Conservation (phyloP, 2,797 vertebrate species). For the Onychomys arenicola region DNA sequence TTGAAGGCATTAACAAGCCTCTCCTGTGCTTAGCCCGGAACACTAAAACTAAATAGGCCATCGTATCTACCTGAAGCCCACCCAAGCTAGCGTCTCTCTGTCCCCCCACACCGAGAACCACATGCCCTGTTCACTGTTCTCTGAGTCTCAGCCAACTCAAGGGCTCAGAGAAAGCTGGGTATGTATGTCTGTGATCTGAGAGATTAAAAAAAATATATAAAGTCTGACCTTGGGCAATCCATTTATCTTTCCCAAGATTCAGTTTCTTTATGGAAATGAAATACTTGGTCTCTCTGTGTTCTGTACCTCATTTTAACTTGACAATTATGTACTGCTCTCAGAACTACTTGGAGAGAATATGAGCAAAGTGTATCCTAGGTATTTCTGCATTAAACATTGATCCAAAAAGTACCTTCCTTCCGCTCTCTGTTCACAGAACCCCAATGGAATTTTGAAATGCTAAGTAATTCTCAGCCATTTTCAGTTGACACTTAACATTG, state of each 20-base stretch:
- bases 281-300: background rate
- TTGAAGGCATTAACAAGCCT: slow-evolving; percentile 24
- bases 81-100: background rate
- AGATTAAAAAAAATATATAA: background rate
- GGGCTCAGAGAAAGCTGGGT: background rate
- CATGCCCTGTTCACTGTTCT: background rate
- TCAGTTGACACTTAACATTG: slow-evolving; percentile 40
- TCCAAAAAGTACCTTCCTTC: background rate
- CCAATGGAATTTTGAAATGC: slow-evolving; percentile 46
- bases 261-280: slow-evolving; percentile 44
- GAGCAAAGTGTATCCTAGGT: background rate
- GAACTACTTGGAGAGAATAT: background rate
- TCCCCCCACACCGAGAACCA: background rate
- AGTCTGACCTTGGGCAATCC: background rate
- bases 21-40: background rate
- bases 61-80: background rate
- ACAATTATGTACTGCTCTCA: slow-evolving; percentile 22
- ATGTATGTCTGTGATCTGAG: background rate
- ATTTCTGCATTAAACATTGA: background rate
- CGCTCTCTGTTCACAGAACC: background rate
- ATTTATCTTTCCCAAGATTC: slow-evolving; percentile 13
- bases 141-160: background rate
- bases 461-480: slow-evolving; percentile 14
- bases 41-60: background rate
- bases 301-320: background rate